phyloP scores from a whole-genome alignment of 2,113 vertebrate species.

The Hippocampus guttulatus region DNA sequence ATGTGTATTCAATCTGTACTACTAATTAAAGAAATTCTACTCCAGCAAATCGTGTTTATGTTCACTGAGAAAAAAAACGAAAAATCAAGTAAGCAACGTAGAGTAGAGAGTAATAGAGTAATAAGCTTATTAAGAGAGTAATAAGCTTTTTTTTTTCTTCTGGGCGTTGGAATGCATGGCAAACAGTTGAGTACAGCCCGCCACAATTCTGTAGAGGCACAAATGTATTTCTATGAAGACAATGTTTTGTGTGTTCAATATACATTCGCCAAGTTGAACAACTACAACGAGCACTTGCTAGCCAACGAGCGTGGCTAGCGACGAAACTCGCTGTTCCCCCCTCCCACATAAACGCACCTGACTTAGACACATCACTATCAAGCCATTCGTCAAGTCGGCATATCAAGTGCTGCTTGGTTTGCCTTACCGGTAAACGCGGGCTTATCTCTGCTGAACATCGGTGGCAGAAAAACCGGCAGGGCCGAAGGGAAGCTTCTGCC shows the following conservation, averaged over 20 bases:
- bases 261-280: background rate
- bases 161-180: background rate
- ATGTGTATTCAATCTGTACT: background rate
- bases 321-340: conserved; percentile 18
- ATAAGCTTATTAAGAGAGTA: no score
- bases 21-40: background rate
- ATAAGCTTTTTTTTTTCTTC: no score
- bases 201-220: background rate
- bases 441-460: conserved; percentile 78
- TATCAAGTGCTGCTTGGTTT: background rate
- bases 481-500: conserved; percentile 85
- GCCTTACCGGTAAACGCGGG: conserved; percentile 74
- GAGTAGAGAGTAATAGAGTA: no score
- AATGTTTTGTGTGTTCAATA: background rate
- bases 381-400: background rate
- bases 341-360: background rate
- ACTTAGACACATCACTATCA: background rate
- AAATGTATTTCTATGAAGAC: background rate
- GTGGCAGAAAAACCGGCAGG: conserved; percentile 88
- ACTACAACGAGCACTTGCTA: background rate
- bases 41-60: background rate
- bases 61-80: no score
- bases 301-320: conserved; percentile 26
- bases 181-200: background rate
- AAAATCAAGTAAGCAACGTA: no score